phyloP scores from a whole-genome alignment of 2,113 vertebrate genomes.

The Chaenogobius annularis region DNA sequence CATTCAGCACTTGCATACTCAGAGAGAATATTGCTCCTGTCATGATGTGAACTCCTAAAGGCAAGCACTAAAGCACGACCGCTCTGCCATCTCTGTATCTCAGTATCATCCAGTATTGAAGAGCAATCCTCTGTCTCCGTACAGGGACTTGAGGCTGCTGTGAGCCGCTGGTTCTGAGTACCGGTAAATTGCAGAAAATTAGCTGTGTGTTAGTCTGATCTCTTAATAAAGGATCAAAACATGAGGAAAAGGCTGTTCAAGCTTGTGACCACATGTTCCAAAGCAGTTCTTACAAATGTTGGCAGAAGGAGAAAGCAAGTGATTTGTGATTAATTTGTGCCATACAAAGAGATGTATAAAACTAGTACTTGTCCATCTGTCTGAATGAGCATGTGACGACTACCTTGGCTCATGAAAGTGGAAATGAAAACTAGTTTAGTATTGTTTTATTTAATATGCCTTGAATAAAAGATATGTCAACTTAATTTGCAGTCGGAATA shows the following conservation, averaged over 20 bases:
- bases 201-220: constrained; percentile 49
- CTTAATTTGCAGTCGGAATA: not conserved
- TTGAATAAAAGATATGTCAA: not conserved
- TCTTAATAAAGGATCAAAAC: constrained; percentile 47
- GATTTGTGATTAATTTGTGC: constrained; percentile 46
- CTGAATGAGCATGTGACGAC: constrained; percentile 43
- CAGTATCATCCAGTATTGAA: constrained; percentile 39
- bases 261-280: constrained; percentile 29
- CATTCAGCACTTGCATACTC: not conserved
- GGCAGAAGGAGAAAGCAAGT: constrained; percentile 19
- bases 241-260: constrained; percentile 31
- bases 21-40: not conserved
- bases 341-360: constrained; percentile 48
- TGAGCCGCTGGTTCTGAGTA: constrained; percentile 46
- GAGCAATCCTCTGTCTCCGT: constrained; percentile 31
- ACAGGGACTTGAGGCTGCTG: constrained; percentile 45
- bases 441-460: not conserved
- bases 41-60: constrained; percentile 8
- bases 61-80: constrained; percentile 1
- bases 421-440: constrained; percentile 3
- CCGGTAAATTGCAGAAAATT: constrained; percentile 54
- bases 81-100: constrained; percentile 9
- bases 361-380: constrained; percentile 58
- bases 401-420: constrained; percentile 18
- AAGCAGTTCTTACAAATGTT: constrained; percentile 23